These are phyloP conservation scores for Psittacula cyanocephala DNA, from an alignment of 2,113 vertebrate species.

Conservation along the genomic window DNA sequence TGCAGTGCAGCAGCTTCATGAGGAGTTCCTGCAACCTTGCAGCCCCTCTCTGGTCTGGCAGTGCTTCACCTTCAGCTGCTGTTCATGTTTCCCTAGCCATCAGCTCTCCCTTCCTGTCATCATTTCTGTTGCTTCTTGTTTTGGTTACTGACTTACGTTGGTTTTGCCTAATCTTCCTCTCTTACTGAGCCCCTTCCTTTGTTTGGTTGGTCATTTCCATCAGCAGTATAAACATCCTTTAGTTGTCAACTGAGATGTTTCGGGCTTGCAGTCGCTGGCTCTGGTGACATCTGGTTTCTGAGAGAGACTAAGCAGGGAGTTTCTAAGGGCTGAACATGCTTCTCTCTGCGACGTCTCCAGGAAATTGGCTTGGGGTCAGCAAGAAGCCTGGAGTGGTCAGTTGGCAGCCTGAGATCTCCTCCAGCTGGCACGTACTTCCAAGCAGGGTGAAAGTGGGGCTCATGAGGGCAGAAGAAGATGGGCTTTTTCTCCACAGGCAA, in stretches of 20 bases:
- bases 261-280: not conserved
- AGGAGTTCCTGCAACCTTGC: not conserved
- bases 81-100: accelerated
- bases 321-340: not conserved
- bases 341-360: not conserved
- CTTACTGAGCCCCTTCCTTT: not conserved
- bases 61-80: not conserved
- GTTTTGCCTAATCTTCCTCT: not conserved
- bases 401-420: not conserved
- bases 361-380: not conserved
- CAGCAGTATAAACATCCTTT: not conserved
- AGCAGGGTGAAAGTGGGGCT: not conserved
- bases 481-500: not conserved
- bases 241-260: not conserved
- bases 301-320: not conserved
- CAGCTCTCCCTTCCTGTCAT: not conserved
- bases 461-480: not conserved
- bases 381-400: not conserved
- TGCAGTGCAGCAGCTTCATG: not conserved
- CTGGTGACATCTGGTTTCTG: not conserved
- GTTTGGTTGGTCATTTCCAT: accelerated
- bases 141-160: not conserved
- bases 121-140: accelerated
- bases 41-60: not conserved
- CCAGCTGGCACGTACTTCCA: not conserved